Conservation (phyloP, 2,888 invertebrate genomes). For the Pantelozetes paolii region DNA sequence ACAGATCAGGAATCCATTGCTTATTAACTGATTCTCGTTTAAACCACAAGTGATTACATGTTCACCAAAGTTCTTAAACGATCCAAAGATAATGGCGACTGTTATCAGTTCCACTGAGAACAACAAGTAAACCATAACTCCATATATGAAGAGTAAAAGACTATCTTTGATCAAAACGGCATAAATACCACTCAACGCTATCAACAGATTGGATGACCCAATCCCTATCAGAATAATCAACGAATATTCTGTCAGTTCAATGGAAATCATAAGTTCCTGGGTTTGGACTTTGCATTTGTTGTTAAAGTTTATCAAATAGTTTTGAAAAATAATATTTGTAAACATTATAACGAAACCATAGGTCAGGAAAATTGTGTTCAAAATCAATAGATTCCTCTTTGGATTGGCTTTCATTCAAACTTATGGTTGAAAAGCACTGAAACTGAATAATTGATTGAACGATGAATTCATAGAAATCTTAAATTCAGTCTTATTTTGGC, state of each 20-base stretch:
- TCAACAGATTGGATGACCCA: slow-evolving; percentile 15
- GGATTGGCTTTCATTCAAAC: slow-evolving; percentile 1
- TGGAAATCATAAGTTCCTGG: neutral
- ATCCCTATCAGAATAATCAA: neutral
- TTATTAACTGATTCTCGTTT: slow-evolving; percentile 1
- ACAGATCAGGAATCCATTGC: neutral
- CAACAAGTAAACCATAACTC: slow-evolving; percentile 2
- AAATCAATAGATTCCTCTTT: slow-evolving; percentile 14
- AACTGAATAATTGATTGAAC: too few species aligned
- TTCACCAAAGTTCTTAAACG: slow-evolving; percentile 27
- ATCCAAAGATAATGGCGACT: slow-evolving; percentile 2
- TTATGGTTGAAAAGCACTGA: too few species aligned
- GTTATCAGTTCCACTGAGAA: slow-evolving; percentile 25
- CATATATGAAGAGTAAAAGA: neutral
- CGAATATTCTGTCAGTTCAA: slow-evolving; percentile 15
- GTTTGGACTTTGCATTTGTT: neutral
- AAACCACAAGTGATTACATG: neutral
- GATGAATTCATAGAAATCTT: too few species aligned
- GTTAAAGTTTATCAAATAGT: slow-evolving; percentile 24
- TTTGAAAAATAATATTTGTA: slow-evolving; percentile 27
- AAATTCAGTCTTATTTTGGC: too few species aligned
- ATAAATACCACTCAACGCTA: slow-evolving; percentile 26
- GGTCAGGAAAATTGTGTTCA: slow-evolving; percentile 20
- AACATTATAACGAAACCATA: slow-evolving; percentile 11
- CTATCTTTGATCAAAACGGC: neutral